These are phyloP conservation scores for Centropus unirufus DNA, from an alignment of 2,113 vertebrate genomes.

Conservation along the genomic window DNA sequence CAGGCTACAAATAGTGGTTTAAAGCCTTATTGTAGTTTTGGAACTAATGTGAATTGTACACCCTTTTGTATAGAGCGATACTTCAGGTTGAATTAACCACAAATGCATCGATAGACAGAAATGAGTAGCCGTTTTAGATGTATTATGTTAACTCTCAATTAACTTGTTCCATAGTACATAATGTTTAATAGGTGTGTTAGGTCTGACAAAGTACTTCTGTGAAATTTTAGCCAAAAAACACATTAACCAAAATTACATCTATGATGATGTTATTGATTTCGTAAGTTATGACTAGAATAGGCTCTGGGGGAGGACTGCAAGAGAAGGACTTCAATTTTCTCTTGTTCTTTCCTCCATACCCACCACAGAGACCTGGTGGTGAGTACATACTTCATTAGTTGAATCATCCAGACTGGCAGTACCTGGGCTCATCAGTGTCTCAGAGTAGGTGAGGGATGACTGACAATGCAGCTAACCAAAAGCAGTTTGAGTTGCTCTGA, in stretches of 20 bases:
- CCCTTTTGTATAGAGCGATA: not conserved
- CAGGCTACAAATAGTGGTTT: not conserved
- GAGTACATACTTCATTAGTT: not conserved
- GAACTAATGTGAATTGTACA: not conserved
- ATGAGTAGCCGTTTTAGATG: not conserved
- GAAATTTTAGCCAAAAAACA: not conserved
- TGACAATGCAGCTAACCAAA: not conserved
- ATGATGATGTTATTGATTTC: not conserved
- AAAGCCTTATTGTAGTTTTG: not conserved
- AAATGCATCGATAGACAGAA: not conserved
- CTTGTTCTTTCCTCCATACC: not conserved
- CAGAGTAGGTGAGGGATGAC: not conserved
- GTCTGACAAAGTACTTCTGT: not conserved
- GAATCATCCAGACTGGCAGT: not conserved
- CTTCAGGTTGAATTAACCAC: not conserved
- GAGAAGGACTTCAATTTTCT: not conserved
- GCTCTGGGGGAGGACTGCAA: not conserved
- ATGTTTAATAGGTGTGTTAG: not conserved
- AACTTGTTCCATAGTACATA: not conserved
- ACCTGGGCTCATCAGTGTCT: not conserved
- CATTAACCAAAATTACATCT: not conserved
- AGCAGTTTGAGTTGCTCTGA: not conserved
- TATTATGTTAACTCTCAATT: not conserved
- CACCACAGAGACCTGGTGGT: not conserved
- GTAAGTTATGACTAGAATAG: not conserved